Percentiles rank a stretch among this genome's conserved stretches.
phyloP scores from a whole-genome alignment of 2,797 vertebrate genomes.

The Phyllotis vaccarum region DNA sequence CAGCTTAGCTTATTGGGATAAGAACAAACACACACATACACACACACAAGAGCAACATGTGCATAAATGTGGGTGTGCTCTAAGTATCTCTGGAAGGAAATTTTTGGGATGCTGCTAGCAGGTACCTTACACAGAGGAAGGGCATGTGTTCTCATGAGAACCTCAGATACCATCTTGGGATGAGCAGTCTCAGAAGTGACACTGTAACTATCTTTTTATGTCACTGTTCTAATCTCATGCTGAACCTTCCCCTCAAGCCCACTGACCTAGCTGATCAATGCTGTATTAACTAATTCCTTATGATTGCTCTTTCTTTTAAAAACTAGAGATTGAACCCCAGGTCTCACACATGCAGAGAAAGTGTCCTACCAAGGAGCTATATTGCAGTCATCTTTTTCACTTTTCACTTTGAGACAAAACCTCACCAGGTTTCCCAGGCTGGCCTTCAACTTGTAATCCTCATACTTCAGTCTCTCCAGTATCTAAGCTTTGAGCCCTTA shows the following conservation, averaged over 20 bases:
- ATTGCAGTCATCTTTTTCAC: no score
- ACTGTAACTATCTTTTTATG: rapidly evolving
- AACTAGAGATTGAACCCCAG: neutral
- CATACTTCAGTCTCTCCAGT: neutral
- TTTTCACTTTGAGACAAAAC: neutral
- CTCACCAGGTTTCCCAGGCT: no score
- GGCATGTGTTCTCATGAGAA: no score
- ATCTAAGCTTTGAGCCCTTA: neutral
- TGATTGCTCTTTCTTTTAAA: neutral
- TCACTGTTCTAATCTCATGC: neutral
- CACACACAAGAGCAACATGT: neutral
- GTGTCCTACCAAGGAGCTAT: neutral
- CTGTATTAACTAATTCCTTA: rapidly evolving
- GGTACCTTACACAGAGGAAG: neutral
- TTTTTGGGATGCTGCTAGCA: neutral
- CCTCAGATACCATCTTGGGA: neutral
- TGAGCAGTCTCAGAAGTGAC: neutral
- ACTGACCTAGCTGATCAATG: neutral
- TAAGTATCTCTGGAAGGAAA: no score
- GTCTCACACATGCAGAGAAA: neutral
- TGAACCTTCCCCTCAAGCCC: no score
- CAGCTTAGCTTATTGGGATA: no score
- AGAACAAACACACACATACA: neutral
- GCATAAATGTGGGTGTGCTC: neutral
- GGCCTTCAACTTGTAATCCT: neutral